Conservation (phyloP, 2,797 vertebrate species). For the Platyrinchus mystaceus region DNA sequence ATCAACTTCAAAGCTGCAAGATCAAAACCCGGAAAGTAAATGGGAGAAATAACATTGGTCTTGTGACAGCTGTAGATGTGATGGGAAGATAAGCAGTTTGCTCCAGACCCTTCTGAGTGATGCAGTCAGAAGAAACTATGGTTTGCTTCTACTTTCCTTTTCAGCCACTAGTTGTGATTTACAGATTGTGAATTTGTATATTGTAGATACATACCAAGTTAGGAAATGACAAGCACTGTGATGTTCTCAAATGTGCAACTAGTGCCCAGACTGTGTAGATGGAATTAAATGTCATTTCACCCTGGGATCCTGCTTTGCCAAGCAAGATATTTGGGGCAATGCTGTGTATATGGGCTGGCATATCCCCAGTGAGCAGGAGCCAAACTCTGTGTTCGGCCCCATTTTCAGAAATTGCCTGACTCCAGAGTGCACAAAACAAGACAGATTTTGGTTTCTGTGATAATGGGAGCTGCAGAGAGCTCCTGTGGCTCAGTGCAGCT, state of each 20-base stretch:
- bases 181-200: not conserved
- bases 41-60: not conserved
- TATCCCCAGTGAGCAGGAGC: not conserved
- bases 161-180: not conserved
- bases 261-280: not conserved
- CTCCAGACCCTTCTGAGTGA: not conserved
- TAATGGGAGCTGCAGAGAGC: constrained; percentile 30
- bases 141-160: not conserved
- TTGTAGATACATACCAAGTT: not conserved
- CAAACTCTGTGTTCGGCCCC: not conserved
- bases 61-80: not conserved
- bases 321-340: not conserved
- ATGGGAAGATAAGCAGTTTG: not conserved
- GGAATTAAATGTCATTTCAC: not conserved
- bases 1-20: not conserved
- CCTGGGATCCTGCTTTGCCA: not conserved
- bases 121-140: not conserved
- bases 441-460: not conserved
- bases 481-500: constrained; percentile 18
- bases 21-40: not conserved
- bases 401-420: not conserved
- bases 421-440: not conserved
- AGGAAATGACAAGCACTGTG: not conserved
- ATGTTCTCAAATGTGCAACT: not conserved
- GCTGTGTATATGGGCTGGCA: not conserved